phyloP scores from a whole-genome alignment of 2,113 vertebrate species.

The Myrmecobius fasciatus region DNA sequence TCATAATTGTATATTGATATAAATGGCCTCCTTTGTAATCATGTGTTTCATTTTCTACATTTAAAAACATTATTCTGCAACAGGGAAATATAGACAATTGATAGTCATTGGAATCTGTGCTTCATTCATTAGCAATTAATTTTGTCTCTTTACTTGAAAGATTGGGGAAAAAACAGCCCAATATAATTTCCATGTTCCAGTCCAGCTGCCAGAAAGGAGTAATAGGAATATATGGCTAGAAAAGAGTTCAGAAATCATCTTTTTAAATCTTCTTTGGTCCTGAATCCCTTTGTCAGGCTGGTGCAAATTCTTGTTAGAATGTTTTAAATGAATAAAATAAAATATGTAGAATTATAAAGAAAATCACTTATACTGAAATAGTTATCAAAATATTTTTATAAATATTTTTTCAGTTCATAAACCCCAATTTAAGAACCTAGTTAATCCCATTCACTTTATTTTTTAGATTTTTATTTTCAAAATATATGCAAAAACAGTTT shows the following conservation, averaged over 20 bases:
- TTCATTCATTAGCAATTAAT: not conserved
- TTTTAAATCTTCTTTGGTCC: not conserved
- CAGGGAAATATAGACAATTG: not conserved
- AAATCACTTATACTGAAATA: not conserved
- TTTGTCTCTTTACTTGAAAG: not conserved
- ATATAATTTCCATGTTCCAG: not conserved
- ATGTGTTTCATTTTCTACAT: not conserved
- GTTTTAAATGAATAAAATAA: not conserved
- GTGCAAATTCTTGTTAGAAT: not conserved
- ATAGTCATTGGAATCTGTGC: not conserved
- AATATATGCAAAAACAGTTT: too few species aligned
- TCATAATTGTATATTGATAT: not conserved
- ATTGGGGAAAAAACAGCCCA: not conserved
- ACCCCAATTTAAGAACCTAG: not conserved
- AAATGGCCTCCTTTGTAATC: not conserved
- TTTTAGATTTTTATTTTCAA: too few species aligned
- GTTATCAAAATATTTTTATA: not conserved
- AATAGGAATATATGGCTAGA: not conserved
- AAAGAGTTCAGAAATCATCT: not conserved
- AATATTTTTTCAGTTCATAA: not conserved
- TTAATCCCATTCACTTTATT: not conserved
- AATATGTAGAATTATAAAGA: not conserved
- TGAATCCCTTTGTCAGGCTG: not conserved
- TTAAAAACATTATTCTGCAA: not conserved
- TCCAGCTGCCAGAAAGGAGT: not conserved